Conservation (phyloP, 2,113 vertebrate genomes). For the Colossoma macropomum region DNA sequence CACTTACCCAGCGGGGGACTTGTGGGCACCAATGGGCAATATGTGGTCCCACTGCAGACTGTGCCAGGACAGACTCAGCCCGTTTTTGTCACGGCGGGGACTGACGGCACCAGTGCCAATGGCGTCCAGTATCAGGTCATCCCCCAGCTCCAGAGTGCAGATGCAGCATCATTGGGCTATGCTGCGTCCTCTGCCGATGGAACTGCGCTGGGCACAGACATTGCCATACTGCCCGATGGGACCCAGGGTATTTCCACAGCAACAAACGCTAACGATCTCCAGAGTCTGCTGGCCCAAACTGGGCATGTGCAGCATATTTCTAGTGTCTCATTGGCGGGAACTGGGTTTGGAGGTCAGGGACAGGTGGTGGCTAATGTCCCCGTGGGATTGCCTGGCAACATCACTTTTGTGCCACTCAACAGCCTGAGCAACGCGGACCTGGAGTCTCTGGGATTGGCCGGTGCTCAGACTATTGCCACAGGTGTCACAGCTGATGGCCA, state of each 20-base stretch:
- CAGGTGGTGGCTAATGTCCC: constrained; percentile 89
- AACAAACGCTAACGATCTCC: constrained; percentile 82
- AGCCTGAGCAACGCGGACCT: constrained; percentile 85
- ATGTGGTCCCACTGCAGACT: constrained; percentile 95
- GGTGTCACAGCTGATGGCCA: constrained; percentile 94
- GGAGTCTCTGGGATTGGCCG: constrained; percentile 94
- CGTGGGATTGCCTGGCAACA: constrained; percentile 93
- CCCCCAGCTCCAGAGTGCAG: constrained; percentile 94
- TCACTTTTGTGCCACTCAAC: constrained; percentile 97
- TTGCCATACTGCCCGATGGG: constrained; percentile 93
- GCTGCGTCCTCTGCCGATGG: constrained; percentile 86
- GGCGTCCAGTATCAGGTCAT: constrained; percentile 98
- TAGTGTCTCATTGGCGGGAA: constrained; percentile 87
- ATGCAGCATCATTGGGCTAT: constrained; percentile 89
- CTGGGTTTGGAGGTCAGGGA: constrained; percentile 86
- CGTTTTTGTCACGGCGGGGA: constrained; percentile 94
- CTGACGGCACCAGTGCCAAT: constrained; percentile 86
- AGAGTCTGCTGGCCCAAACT: constrained; percentile 91
- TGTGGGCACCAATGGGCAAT: constrained; percentile 94
- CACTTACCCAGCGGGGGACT: constrained; percentile 92
- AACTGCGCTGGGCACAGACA: constrained; percentile 81
- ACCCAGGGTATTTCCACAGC: constrained; percentile 84
- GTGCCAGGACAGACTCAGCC: constrained; percentile 89
- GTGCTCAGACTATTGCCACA: constrained; percentile 93
- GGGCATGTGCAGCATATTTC: constrained; percentile 92